Evolutionary conservation across 2,888 invertebrate genomes (phyloP).

Genomic region (Alloplasta piceator): DNA sequence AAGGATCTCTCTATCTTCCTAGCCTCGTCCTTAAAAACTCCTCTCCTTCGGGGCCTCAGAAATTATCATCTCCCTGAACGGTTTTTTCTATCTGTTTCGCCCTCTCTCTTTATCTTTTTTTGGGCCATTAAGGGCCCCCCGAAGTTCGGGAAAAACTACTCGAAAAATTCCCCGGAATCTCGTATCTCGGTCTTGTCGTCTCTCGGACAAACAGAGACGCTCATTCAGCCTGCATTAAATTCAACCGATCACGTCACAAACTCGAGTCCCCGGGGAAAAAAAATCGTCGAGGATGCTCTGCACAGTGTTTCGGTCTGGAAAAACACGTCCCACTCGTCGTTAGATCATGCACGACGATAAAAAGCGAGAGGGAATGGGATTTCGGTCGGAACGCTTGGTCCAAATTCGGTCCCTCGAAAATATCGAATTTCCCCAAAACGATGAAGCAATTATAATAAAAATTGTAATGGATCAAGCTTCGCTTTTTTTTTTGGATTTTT

Average conservation of each 20-base stretch:
- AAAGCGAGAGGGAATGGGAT: background rate
- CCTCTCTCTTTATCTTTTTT: constrained; percentile 15
- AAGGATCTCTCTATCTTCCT: constrained; percentile 8
- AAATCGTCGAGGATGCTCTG: background rate
- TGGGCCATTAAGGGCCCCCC: constrained; percentile 20
- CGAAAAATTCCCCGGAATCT: background rate
- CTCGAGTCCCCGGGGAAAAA: background rate
- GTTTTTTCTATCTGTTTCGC: background rate
- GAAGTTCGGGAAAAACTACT: constrained; percentile 43
- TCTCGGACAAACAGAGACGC: constrained; percentile 9
- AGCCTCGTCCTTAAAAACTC: background rate
- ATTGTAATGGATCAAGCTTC: too few species aligned
- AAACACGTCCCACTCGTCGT: background rate
- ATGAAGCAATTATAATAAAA: too few species aligned
- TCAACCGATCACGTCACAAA: background rate
- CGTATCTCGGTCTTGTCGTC: background rate
- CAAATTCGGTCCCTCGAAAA: too few species aligned
- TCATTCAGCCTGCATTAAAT: background rate
- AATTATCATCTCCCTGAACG: constrained; percentile 50
- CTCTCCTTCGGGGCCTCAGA: background rate
- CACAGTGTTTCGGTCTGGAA: background rate
- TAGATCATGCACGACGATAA: background rate
- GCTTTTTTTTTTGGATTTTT: too few species aligned
- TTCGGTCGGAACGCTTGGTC: too few species aligned
- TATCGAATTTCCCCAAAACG: too few species aligned